Base-by-base conservation (phyloP, 2,888 invertebrate genomes). In the Sminthurides aquaticus region DNA sequence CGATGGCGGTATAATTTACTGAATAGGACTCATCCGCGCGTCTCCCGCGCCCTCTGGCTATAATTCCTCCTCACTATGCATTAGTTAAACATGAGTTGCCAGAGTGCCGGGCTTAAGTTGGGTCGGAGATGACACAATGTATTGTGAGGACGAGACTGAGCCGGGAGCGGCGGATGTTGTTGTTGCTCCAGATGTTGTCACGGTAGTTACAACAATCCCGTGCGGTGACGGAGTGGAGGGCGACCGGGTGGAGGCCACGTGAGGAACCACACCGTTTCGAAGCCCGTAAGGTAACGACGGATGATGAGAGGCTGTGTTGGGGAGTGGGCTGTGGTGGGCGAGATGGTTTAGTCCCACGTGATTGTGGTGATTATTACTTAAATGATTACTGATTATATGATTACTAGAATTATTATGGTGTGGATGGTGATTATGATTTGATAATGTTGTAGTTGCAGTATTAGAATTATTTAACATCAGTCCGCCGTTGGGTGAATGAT, bases 31-130 rank as follows among this genome's bases (percentile, higher is more conserved):
- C n/a, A n/a, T n/a, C n/a, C n/a, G n/a, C n/a, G n/a, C n/a, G n/a
- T n/a, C n/a, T n/a, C n/a, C n/a, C n/a, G n/a, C n/a, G n/a, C n/a
- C n/a, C n/a, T n/a, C n/a, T n/a, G n/a, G n/a, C n/a, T n/a, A n/a
- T n/a, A n/a, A n/a, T n/a, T n/a, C n/a, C n/a, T n/a, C n/a, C n/a
- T n/a, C n/a, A n/a, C n/a, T 43, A 43, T 43, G 18, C 18, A 43
- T 8, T 61, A 18, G 22, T 57, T 67, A 85, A 81, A 86, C 86
- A 77, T 86, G 85, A 77, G 86, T 86, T 72, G 85, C 86, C 78
- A 86, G 80, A 57, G 84, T 84, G 67, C 84, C 84, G 60, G 85
- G 81, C 76, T 85, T 85, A 60, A 85, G 82, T 71, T 84, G 76
- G 56, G 74, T 82, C 62, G 77, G 75, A 60, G 83, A 82, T 67